Percentiles rank a stretch among this genome's conserved stretches.
phyloP scores from a whole-genome alignment of 1,140 invertebrate species.

The Anthonomus grandis region DNA sequence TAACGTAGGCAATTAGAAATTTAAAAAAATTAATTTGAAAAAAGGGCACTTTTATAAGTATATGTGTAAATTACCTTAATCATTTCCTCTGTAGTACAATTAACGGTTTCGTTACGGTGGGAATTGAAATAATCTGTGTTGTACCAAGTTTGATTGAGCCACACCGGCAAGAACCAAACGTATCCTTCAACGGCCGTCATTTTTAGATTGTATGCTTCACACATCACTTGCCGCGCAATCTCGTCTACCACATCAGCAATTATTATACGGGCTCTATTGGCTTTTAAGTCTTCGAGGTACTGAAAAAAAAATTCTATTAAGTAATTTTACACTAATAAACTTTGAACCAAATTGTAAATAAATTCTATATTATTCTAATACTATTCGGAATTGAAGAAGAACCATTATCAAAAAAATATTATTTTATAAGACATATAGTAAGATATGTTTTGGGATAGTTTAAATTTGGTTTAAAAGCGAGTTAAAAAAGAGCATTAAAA shows the following conservation, averaged over 20 bases:
- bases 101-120: constrained; percentile 51
- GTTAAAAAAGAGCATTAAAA: too few relatives aligned
- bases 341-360: too few relatives aligned
- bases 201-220: constrained; percentile 68
- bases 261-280: constrained; percentile 66
- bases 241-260: constrained; percentile 75
- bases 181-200: constrained; percentile 68
- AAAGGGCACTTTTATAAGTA: not conserved
- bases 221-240: constrained; percentile 67
- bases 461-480: too few relatives aligned
- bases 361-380: too few relatives aligned
- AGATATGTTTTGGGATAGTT: too few relatives aligned
- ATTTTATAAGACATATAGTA: too few relatives aligned
- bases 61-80: constrained; percentile 51
- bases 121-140: constrained; percentile 61
- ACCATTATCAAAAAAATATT: too few relatives aligned
- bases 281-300: constrained; percentile 68
- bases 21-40: too few relatives aligned
- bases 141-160: constrained; percentile 67
- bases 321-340: too few relatives aligned
- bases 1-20: too few relatives aligned
- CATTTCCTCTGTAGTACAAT: constrained; percentile 65
- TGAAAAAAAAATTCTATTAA: constrained; percentile 50
- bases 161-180: constrained; percentile 79
- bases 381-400: too few relatives aligned